Percentiles rank a stretch among this genome's conserved stretches.
Conservation (phyloP, 2,113 vertebrate genomes). For the Gadus chalcogrammus region DNA sequence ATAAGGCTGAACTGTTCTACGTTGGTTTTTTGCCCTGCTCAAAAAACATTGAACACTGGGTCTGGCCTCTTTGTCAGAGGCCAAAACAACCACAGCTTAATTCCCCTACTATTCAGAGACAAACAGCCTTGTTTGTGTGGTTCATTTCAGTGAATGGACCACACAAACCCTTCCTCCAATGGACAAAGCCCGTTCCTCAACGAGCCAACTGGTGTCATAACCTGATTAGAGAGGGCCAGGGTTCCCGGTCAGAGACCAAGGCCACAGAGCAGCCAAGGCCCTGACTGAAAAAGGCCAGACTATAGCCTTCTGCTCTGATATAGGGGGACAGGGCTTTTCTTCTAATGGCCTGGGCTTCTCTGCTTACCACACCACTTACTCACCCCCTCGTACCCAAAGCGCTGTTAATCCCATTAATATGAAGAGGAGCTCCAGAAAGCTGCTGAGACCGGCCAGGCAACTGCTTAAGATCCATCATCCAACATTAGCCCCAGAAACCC, state of each 20-base stretch:
- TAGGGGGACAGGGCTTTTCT: conserved; percentile 55
- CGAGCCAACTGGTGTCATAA: conserved; percentile 62
- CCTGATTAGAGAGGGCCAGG: conserved; percentile 51
- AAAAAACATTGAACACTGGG: conserved; percentile 34
- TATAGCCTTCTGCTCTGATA: conserved; percentile 50
- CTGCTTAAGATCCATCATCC: conserved; percentile 66
- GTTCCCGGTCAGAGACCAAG: conserved; percentile 32
- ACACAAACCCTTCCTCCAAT: conserved; percentile 53
- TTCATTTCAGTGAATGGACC: conserved; percentile 48
- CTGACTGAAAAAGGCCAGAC: conserved; percentile 37
- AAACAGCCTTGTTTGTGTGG: conserved; percentile 52
- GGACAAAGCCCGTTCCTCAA: conserved; percentile 52
- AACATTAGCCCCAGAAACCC: conserved; percentile 66
- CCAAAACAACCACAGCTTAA: conserved; percentile 51
- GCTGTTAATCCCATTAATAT: conserved; percentile 75
- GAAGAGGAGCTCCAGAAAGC: conserved; percentile 57
- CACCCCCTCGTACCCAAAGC: conserved; percentile 57
- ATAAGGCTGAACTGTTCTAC: conserved; percentile 24
- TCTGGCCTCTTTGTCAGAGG: conserved; percentile 55
- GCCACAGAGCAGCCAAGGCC: conserved; percentile 42
- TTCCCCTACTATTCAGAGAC: conserved; percentile 45
- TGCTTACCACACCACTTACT: conserved; percentile 50
- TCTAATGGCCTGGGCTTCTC: conserved; percentile 60
- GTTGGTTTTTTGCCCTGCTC: conserved; percentile 34
- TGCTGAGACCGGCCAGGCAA: conserved; percentile 52